phyloP scores from a whole-genome alignment of 1,140 invertebrate genomes.

The Paralvinella palmiformis region DNA sequence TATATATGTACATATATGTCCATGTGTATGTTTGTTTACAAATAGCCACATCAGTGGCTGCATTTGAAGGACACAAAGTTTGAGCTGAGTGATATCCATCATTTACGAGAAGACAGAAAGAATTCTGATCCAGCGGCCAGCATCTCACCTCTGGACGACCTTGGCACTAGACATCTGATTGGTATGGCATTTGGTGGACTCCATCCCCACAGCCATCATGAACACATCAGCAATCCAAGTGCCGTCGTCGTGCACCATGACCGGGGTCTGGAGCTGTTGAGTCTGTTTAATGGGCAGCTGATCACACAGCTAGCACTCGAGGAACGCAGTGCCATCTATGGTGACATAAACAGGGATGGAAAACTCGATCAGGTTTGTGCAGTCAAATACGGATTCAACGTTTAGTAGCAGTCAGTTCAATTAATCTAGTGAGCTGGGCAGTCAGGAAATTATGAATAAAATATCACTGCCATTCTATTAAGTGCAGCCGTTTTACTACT shows the following conservation, averaged over 20 bases:
- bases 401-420: too few relatives aligned
- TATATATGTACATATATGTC: too few relatives aligned
- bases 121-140: not conserved
- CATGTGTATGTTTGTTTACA: not conserved
- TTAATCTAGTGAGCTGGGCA: too few relatives aligned
- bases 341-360: constrained; percentile 34
- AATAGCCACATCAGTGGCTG: not conserved
- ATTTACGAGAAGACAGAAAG: not conserved
- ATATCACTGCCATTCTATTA: too few relatives aligned
- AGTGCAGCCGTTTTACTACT: too few relatives aligned
- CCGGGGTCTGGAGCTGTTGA: constrained; percentile 36
- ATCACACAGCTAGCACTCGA: constrained; percentile 31
- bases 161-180: constrained; percentile 27
- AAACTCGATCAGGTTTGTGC: constrained; percentile 29
- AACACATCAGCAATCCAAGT: constrained; percentile 35
- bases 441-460: too few relatives aligned
- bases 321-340: constrained; percentile 27
- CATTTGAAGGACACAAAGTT: not conserved
- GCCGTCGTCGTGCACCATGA: constrained; percentile 35
- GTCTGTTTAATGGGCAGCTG: constrained; percentile 36
- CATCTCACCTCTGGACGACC: not conserved
- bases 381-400: too few relatives aligned
- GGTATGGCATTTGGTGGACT: constrained; percentile 44
- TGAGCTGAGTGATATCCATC: not conserved
- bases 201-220: constrained; percentile 35